These are phyloP conservation scores for Carollia perspicillata DNA, from an alignment of 2,113 vertebrate genomes.

Conservation along the genomic window DNA sequence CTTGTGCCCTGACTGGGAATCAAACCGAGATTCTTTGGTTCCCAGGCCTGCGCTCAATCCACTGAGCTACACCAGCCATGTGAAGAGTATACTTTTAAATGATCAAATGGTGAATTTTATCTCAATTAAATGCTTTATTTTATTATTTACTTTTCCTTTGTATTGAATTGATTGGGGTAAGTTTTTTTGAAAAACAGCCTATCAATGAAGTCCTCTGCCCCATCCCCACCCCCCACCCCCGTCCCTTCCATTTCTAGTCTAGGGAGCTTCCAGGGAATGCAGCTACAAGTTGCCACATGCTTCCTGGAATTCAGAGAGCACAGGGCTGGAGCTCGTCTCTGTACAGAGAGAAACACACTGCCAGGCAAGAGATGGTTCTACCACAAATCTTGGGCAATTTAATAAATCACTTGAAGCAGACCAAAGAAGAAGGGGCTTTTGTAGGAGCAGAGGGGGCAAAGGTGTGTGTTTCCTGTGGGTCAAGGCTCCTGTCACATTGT, in stretches of 20 bases:
- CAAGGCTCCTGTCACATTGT: neutral
- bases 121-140: neutral
- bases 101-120: conserved; percentile 10
- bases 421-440: neutral
- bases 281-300: neutral
- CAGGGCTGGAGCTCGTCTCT: neutral
- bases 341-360: neutral
- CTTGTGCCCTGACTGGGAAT: no score
- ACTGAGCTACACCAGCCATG: no score
- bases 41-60: no score
- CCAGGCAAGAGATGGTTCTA: neutral
- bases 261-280: neutral
- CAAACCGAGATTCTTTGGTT: no score
- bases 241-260: neutral
- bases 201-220: neutral
- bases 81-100: neutral
- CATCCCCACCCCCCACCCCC: no score
- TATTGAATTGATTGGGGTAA: no score
- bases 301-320: neutral
- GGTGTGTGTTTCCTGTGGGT: neutral
- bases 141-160: no score
- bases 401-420: neutral
- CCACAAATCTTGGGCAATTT: neutral
- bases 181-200: neutral
- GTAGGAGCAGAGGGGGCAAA: neutral